Evolutionary conservation across 2,797 vertebrate species (phyloP), one percentile per base, ranked within the genome.

Genomic region (Pteronotus mesoamericanus): DNA sequence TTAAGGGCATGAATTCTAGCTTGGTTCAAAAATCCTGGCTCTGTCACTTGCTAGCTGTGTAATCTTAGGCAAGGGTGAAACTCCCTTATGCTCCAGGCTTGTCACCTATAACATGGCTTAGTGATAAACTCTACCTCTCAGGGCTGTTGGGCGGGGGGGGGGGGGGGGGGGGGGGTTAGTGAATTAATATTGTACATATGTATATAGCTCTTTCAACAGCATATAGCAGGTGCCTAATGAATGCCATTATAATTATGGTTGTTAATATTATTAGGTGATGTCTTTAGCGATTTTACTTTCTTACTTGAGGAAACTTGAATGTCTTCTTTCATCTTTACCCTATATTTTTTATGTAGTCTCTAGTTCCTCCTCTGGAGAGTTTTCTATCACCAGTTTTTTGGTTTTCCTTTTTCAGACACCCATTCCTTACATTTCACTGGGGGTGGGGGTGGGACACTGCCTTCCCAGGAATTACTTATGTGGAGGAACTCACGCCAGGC

Each of bases 401-500:
- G 32, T 10, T 48, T 16, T 39, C 46, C 59, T 59, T 61, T 42
- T 75, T 19, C 6, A 14, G 29, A 69, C 16, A 37, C 37, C n/a
- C 18, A 9, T 42, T 48, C 34, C 15, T 71, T 44, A 24, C 6
- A 4, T 74, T 57, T 26, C 57, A 46, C 12, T 2, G 61, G 37
- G 57, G 77, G 19, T 16, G 9, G 3, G 6, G n/a, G n/a, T 51
- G 37, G 6, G 55, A 4, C 24, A 6, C 10, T 72, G 6, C 21
- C 78, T 9, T 44, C 34, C 59, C 34, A 87, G 22, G 5, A 78
- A 2, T 19, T 61, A 85, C 79, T 82, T 94, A 86, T 90, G 89
- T 72, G 75, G 86, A 98, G 84, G 80, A 93, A 98, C 94, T 18
- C 46, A 66, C 2, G 19, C 53, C 95, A 96, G 64, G 82, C 86